Evolutionary conservation across 2,113 vertebrate genomes (phyloP), one percentile per base, ranked within the genome.

Genomic region (Podilymbus podiceps): DNA sequence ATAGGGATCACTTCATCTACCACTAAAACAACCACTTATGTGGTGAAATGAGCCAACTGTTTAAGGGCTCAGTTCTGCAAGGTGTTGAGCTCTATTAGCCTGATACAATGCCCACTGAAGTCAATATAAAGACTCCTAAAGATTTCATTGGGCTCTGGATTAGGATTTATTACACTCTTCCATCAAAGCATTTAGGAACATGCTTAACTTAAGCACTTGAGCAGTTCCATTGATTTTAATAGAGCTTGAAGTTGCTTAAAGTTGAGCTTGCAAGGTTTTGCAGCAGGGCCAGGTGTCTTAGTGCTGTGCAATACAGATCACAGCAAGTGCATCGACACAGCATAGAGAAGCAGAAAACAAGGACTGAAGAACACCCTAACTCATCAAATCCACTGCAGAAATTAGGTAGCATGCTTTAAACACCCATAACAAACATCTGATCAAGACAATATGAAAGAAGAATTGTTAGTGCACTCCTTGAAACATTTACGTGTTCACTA

Each of bases 31-130:
- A 90, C 86, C 83, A 94, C 79, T 97, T 96, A 86, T 53, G 60
- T 78, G 76, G 76, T 96, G 92, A 96, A 96, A 96, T 89, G 90
- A 96, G 73, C 85, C 96, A 96, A 72, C 76, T 72, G 28, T 87
- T 96, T 86, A 95, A 94, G 72, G 90, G 73, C 60, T 96, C 40
- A 24, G 72, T 89, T 95, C 88, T 94, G 72, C 8, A 56, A 93
- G 90, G 83, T 97, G 83, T 86, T 94, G 95, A 97, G 90, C 83
- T 94, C 92, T 96, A 87, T 92, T 96, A 97, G 90, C 44, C 90
- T 87, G 73, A 90, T 97, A 85, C 88, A 96, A 90, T 95, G 49
- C 52, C 92, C 60, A 77, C 72, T 95, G 89, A 95, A 95, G 88
- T 94, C 76, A 87, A 66, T 82, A 90, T 75, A 95, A 94, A 88